phyloP scores from a whole-genome alignment of 2,113 vertebrate genomes.

The Laticauda laticaudata region DNA sequence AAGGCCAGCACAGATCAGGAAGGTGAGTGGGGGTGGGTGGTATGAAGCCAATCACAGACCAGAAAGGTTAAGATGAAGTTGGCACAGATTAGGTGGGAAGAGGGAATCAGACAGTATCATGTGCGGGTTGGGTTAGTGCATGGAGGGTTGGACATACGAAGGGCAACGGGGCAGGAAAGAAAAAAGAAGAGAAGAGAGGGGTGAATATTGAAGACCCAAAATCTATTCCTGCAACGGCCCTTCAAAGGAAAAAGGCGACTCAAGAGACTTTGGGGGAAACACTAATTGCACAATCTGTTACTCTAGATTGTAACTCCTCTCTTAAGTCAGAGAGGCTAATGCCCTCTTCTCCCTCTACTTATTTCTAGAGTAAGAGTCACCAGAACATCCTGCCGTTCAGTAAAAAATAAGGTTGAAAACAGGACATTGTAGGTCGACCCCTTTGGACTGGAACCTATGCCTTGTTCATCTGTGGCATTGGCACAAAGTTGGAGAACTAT shows the following conservation, averaged over 20 bases:
- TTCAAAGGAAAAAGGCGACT: background rate
- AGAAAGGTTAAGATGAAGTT: constrained; percentile 11
- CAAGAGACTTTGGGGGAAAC: background rate
- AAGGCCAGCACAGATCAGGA: constrained; percentile 15
- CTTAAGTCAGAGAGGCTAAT: background rate
- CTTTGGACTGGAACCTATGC: background rate
- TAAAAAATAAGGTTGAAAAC: background rate
- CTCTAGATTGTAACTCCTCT: background rate
- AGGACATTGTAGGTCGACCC: background rate
- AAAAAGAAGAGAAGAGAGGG: constrained; percentile 27
- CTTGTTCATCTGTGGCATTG: background rate
- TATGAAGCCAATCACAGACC: constrained; percentile 27
- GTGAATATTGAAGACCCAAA: constrained; percentile 10
- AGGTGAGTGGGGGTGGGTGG: background rate
- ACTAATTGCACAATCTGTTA: background rate
- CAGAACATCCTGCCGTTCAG: background rate
- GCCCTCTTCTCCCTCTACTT: background rate
- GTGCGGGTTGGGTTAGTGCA: background rate
- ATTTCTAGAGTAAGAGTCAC: background rate
- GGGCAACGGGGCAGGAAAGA: constrained; percentile 19
- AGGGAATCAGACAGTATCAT: background rate
- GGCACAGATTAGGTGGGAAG: background rate
- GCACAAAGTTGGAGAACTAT: background rate
- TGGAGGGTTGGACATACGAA: constrained; percentile 9
- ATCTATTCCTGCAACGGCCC: constrained; percentile 2